phyloP scores from a whole-genome alignment of 2,797 vertebrate species.

The Enteromius trimaculatus region DNA sequence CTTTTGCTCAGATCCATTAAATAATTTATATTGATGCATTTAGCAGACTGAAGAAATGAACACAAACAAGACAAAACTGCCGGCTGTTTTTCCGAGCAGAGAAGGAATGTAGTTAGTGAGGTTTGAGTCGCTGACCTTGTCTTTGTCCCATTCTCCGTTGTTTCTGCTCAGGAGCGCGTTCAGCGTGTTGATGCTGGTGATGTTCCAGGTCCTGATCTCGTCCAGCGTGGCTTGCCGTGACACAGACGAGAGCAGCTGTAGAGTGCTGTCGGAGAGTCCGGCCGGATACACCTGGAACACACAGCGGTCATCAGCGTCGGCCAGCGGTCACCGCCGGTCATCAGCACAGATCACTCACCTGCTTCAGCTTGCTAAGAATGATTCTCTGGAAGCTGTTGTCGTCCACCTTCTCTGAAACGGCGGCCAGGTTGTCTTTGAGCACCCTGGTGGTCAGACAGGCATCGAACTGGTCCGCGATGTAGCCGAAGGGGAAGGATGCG shows the following conservation, averaged over 20 bases:
- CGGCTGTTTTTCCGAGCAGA: too few species aligned
- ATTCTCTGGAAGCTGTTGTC: conserved; percentile 61
- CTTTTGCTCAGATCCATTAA: neutral
- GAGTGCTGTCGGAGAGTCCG: conserved; percentile 61
- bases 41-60: neutral
- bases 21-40: neutral
- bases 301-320: neutral
- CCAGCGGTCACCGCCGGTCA: neutral
- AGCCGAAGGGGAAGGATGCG: conserved; percentile 70
- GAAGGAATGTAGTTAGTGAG: neutral
- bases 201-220: conserved; percentile 70
- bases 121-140: conserved; percentile 53
- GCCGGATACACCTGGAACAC: conserved; percentile 64
- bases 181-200: conserved; percentile 67
- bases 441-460: conserved; percentile 65
- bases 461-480: conserved; percentile 66
- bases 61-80: neutral
- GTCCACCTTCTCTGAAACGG: conserved; percentile 69
- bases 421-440: conserved; percentile 67
- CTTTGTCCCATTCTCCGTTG: conserved; percentile 64
- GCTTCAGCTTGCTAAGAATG: conserved; percentile 70
- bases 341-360: conserved; percentile 61
- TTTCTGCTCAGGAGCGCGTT: conserved; percentile 61
- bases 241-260: conserved; percentile 61
- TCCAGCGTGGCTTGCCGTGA: conserved; percentile 65